Evolutionary conservation across 2,113 vertebrate species (phyloP).

Genomic region (Aegithalos caudatus): DNA sequence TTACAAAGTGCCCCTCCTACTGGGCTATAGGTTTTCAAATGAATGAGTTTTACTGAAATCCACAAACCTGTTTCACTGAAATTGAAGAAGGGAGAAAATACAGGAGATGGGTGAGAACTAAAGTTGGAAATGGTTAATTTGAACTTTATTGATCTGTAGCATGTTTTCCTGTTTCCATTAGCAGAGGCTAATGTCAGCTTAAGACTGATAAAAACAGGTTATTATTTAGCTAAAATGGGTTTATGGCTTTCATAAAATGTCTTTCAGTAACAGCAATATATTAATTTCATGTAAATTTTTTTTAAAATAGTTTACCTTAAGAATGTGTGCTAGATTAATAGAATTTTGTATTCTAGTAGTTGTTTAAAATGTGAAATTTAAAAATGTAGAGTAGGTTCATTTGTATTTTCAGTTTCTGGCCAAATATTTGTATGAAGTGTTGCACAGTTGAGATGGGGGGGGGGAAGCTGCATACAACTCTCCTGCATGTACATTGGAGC

Average conservation of each 20-base stretch:
- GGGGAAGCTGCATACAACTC: background rate
- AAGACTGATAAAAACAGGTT: background rate
- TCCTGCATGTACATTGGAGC: background rate
- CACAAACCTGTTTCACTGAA: background rate
- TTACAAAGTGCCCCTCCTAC: conserved; percentile 25
- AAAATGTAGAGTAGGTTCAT: background rate
- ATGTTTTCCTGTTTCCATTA: background rate
- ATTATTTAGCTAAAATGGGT: background rate
- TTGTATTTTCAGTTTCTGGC: background rate
- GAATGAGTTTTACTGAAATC: conserved; percentile 22
- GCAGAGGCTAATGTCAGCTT: background rate
- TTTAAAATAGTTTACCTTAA: background rate
- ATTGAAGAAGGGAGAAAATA: conserved; percentile 21
- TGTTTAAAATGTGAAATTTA: background rate
- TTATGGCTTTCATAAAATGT: background rate
- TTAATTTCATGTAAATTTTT: background rate
- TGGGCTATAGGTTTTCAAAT: conserved; percentile 1
- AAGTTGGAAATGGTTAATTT: background rate
- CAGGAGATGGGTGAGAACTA: conserved; percentile 51
- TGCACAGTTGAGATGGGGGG: background rate
- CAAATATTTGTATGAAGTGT: background rate
- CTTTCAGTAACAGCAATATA: background rate
- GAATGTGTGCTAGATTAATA: background rate
- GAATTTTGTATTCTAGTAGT: background rate
- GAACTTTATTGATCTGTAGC: background rate